A percentile compares a stretch with the other conserved stretches of the same genome.
phyloP scores from a whole-genome alignment of 2,797 vertebrate genomes.

The Sebastes diploproa region DNA sequence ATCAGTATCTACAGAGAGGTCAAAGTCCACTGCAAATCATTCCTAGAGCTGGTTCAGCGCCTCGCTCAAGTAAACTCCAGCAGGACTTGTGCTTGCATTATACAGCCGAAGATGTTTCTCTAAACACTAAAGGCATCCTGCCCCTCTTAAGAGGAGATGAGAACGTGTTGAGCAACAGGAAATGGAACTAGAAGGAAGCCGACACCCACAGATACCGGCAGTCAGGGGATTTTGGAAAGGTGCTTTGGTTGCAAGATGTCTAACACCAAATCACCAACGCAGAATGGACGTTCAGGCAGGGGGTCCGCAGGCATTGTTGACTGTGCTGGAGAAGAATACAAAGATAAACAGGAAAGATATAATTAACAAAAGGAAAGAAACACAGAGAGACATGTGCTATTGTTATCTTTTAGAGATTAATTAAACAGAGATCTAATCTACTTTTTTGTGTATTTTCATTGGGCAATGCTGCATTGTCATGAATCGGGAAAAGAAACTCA shows the following conservation, averaged over 20 bases:
- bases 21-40: constrained; percentile 14
- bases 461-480: not conserved
- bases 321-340: not conserved
- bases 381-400: not conserved
- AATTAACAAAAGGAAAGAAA: not conserved
- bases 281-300: not conserved
- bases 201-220: not conserved
- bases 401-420: not conserved
- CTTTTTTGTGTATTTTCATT: not conserved
- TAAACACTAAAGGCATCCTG: constrained; percentile 9
- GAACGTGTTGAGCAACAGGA: constrained; percentile 23
- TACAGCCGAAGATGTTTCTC: not conserved
- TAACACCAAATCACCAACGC: constrained; percentile 7
- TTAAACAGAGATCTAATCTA: not conserved
- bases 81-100: not conserved
- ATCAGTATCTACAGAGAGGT: constrained; percentile 10
- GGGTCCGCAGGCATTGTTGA: constrained; percentile 41
- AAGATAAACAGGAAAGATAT: not conserved
- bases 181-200: not conserved
- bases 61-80: not conserved
- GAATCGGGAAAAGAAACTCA: not conserved
- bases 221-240: constrained; percentile 30
- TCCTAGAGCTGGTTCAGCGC: not conserved
- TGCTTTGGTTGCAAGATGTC: constrained; percentile 22
- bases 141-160: not conserved